Percentiles rank a stretch among this genome's conserved stretches.
phyloP scores from a whole-genome alignment of 1,140 invertebrate species.

The Schlechtendalia chinensis region DNA sequence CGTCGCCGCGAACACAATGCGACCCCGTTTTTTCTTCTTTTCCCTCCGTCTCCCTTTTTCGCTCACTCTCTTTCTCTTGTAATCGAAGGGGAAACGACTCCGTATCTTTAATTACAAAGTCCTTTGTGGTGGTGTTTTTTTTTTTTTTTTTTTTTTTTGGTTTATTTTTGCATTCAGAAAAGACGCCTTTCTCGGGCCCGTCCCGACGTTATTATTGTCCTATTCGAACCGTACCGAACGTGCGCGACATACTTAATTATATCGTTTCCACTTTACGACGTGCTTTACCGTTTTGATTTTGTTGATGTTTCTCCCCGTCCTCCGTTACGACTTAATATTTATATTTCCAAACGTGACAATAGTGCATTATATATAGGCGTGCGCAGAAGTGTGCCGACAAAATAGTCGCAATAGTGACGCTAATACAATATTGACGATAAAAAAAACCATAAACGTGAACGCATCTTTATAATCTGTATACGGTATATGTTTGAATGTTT shows the following conservation, averaged over 20 bases:
- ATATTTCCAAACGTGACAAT: background rate
- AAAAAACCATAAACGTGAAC: too few species aligned
- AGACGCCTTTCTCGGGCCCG: background rate
- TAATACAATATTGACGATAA: too few species aligned
- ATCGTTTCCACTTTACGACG: background rate
- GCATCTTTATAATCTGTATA: too few species aligned
- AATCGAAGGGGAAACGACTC: constrained; percentile 28
- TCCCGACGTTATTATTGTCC: background rate
- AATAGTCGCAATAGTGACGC: too few species aligned
- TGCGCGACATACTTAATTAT: constrained; percentile 17
- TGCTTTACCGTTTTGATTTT: background rate
- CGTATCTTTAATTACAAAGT: constrained; percentile 45
- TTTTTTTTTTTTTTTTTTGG: background rate
- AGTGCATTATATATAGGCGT: too few species aligned
- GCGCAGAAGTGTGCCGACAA: too few species aligned
- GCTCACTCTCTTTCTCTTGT: background rate
- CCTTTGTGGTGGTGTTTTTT: constrained; percentile 25
- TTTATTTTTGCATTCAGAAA: background rate
- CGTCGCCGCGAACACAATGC: constrained; percentile 1
- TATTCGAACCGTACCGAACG: background rate
- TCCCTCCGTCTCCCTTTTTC: too few species aligned
- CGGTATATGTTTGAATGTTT: too few species aligned
- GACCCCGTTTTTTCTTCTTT: constrained; percentile 31
- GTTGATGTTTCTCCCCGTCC: background rate
- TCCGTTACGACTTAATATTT: background rate